Evolutionary conservation across 2,888 invertebrate species (phyloP), one percentile per base, ranked within the genome.

Genomic region (Stegophylla sp.): DNA sequence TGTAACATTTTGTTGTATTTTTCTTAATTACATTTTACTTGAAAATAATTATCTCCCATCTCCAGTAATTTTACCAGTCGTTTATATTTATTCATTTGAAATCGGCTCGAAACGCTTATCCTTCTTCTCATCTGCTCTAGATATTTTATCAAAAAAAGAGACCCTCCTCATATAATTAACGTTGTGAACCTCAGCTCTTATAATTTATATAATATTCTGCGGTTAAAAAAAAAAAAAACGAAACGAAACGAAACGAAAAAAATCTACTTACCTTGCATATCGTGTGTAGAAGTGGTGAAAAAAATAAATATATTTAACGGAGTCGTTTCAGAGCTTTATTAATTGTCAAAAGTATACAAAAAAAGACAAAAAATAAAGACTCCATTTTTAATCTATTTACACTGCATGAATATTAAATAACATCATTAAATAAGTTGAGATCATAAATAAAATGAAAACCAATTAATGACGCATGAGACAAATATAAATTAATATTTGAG

Each of bases 111-210:
- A 56, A 23, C 56, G 56, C 23, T 20, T 17, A 23, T 56, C 56
- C n/a, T 2, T 10, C 17, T 23, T 45, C n/a, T n/a, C 45, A 26
- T 17, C 23, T 45, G 23, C 23, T 66, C 26, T 10, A 67, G 26
- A 23, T 66, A 41, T 45, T 63, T 34, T 26, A 45, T 26, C 45
- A 67, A 45, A 67, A 26, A 45, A 67, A 67, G 66, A 67, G 17
- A 17, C 17, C 3, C 61, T 61, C 3, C n/a, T n/a, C 13, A 13
- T 43, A 43, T 26, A 43, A 26, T 17, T 13, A 9, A 61, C 17
- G 26, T 61, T 23, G 0, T 56, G 23, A 56, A 12, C 20, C 12
- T 20, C 20, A 56, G 0, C 1, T 23, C 23, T 56, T 56, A 10
- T 23, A 56, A 4, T 12, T 20, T 20, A 12, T 20, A 12, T 56